Conservation (phyloP, 2,797 vertebrate species). For the Notoglanidium macrostoma region DNA sequence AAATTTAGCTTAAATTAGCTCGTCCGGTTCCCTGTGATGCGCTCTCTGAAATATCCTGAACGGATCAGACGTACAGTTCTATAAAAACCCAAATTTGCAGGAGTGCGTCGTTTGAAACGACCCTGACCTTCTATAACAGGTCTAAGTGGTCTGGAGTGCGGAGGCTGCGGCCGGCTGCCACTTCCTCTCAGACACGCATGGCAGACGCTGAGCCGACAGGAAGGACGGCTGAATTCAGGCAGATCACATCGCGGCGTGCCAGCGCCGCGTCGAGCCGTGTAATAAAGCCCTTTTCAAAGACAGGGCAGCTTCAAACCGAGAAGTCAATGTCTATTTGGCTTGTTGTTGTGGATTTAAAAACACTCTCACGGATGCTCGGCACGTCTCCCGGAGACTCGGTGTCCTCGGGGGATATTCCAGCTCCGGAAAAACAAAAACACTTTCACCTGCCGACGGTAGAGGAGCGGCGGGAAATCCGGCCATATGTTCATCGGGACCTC, state of each 20-base stretch:
- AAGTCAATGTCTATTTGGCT: slow-evolving; percentile 22
- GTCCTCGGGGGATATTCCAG: not conserved
- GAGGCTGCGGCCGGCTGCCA: not conserved
- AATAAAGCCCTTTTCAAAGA: slow-evolving; percentile 4
- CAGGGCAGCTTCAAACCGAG: slow-evolving; percentile 1
- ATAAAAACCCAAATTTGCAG: slow-evolving; percentile 19
- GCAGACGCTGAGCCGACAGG: not conserved
- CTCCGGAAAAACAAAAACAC: not conserved
- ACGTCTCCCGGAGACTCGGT: not conserved
- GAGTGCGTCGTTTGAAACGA: not conserved
- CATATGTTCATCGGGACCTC: slow-evolving; percentile 33
- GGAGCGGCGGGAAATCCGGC: not conserved
- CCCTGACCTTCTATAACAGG: slow-evolving; percentile 8
- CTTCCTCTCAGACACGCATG: not conserved
- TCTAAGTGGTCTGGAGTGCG: slow-evolving; percentile 9
- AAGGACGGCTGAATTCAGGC: slow-evolving; percentile 15
- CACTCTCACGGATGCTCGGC: not conserved
- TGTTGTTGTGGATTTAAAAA: not conserved
- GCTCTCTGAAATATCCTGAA: not conserved
- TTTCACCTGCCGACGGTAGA: slow-evolving; percentile 2
- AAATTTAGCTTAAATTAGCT: not conserved
- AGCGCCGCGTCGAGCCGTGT: not conserved
- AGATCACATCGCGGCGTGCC: not conserved
- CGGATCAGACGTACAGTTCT: not conserved
- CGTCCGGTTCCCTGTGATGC: not conserved